Evolutionary conservation across 2,797 vertebrate genomes (phyloP).

Genomic region (Paramormyrops hopkinsi): DNA sequence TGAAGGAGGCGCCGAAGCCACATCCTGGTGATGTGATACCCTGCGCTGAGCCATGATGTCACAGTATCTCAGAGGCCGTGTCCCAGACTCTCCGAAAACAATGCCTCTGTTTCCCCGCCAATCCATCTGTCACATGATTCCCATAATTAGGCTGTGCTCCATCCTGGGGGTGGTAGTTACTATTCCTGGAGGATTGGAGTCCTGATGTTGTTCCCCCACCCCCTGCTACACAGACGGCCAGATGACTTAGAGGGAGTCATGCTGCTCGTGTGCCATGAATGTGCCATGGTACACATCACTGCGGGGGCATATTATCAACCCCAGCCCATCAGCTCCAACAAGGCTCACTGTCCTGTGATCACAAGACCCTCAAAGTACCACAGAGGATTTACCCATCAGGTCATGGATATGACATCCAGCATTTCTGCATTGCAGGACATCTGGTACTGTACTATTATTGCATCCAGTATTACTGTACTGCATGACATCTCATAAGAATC

Average conservation of each 20-base stretch:
- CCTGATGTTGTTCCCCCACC: not conserved
- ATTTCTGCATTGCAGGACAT: not conserved
- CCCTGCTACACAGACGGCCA: not conserved
- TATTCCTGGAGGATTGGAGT: not conserved
- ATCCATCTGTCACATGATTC: not conserved
- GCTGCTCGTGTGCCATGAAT: not conserved
- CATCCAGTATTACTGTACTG: not conserved
- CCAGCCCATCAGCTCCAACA: not conserved
- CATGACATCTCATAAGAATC: not conserved
- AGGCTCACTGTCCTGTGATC: not conserved
- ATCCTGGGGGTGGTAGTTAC: not conserved
- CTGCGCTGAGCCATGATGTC: not conserved
- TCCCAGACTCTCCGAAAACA: not conserved
- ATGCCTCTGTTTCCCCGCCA: not conserved
- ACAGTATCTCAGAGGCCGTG: not conserved
- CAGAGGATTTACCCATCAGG: not conserved
- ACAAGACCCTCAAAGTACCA: not conserved
- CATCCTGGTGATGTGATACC: not conserved
- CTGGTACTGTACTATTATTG: not conserved
- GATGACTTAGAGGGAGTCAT: not conserved
- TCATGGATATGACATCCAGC: not conserved
- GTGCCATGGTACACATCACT: not conserved
- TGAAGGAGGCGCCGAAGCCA: not conserved
- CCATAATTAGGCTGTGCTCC: not conserved
- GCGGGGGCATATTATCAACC: not conserved